Conservation (phyloP, 1,140 invertebrate genomes). For the Euura saliciscinereae region DNA sequence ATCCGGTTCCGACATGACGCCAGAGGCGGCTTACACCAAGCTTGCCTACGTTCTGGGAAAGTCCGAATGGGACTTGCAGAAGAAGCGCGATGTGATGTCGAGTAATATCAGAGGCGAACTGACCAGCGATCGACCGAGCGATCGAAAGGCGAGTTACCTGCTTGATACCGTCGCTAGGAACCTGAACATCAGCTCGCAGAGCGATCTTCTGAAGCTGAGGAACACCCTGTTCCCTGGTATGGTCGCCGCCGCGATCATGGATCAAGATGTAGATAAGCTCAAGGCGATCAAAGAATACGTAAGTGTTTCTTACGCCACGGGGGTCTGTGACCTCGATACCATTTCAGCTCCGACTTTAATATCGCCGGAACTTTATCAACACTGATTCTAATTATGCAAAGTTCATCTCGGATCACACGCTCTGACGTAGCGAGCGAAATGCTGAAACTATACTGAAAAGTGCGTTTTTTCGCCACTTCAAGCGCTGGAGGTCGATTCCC, state of each 20-base stretch:
- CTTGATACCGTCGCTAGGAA: slow-evolving; percentile 72
- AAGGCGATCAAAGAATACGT: slow-evolving; percentile 60
- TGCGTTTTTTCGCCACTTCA: slow-evolving; percentile 8
- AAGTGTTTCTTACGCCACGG: slow-evolving; percentile 26
- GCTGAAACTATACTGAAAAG: no score
- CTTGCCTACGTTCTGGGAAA: slow-evolving; percentile 90
- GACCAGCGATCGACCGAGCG: slow-evolving; percentile 49
- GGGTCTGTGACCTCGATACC: no score
- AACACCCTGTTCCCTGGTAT: slow-evolving; percentile 80
- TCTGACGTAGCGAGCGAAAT: no score
- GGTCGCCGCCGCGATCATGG: slow-evolving; percentile 74
- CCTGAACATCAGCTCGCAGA: slow-evolving; percentile 69
- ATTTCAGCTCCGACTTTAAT: no score
- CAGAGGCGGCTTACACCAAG: slow-evolving; percentile 92
- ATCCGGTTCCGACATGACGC: slow-evolving; percentile 93
- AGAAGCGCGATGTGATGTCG: slow-evolving; percentile 82
- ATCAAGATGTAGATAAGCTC: slow-evolving; percentile 66
- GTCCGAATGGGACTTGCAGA: slow-evolving; percentile 73
- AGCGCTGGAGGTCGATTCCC: no score
- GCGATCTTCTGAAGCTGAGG: slow-evolving; percentile 73
- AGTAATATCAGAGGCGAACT: slow-evolving; percentile 77
- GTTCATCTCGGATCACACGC: no score
- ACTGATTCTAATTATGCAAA: no score
- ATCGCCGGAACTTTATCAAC: no score
- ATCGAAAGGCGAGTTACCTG: slow-evolving; percentile 65